Percentiles rank a stretch among this genome's conserved stretches.
Conservation (phyloP, 2,888 invertebrate genomes). For the Gasteruption jaculator region DNA sequence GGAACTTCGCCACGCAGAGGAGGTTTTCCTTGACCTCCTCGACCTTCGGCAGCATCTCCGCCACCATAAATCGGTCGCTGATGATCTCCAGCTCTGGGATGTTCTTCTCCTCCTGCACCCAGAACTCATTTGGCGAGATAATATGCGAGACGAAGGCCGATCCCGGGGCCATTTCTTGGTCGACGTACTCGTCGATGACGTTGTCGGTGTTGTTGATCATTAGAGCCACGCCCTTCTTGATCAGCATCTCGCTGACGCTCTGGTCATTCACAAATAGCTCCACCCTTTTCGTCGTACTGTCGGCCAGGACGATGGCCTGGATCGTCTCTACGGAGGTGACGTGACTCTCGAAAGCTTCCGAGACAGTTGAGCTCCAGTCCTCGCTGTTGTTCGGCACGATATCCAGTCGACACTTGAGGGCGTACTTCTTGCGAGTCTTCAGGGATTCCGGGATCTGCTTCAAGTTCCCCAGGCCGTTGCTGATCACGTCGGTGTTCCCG, state of each 20-base stretch:
- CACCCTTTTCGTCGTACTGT: constrained; percentile 39
- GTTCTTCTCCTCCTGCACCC: constrained; percentile 67
- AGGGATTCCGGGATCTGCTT: constrained; percentile 62
- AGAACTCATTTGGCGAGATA: constrained; percentile 69
- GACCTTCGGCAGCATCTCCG: constrained; percentile 54
- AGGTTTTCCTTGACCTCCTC: constrained; percentile 59
- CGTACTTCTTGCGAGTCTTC: constrained; percentile 57
- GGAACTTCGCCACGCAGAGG: constrained; percentile 63
- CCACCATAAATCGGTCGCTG: constrained; percentile 56
- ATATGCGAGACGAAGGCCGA: constrained; percentile 66
- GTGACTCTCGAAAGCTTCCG: constrained; percentile 54
- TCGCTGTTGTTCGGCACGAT: constrained; percentile 63
- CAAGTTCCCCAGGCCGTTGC: constrained; percentile 59
- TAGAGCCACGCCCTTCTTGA: constrained; percentile 32
- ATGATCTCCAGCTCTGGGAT: constrained; percentile 59
- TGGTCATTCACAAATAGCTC: constrained; percentile 47
- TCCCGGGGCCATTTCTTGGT: constrained; percentile 47
- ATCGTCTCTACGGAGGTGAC: constrained; percentile 18
- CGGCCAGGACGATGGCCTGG: constrained; percentile 39
- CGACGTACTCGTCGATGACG: constrained; percentile 34
- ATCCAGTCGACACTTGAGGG: constrained; percentile 65
- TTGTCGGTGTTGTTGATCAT: constrained; percentile 31
- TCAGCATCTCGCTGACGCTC: constrained; percentile 36
- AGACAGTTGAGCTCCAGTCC: constrained; percentile 63
- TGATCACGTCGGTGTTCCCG: constrained; percentile 73